phyloP scores from a whole-genome alignment of 2,113 vertebrate genomes.

The Sardina pilchardus region DNA sequence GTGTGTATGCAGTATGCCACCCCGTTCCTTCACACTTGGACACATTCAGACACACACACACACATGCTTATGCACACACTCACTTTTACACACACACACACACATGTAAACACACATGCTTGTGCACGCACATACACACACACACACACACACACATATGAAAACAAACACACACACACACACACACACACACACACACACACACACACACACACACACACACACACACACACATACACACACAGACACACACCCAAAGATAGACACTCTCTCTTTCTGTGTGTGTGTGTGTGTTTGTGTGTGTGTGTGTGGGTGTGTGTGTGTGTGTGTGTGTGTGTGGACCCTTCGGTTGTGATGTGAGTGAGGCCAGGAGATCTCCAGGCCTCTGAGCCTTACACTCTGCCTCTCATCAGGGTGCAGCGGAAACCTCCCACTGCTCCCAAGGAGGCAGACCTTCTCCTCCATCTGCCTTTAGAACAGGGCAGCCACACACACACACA shows the following conservation, averaged over 20 bases:
- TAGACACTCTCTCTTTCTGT: not conserved
- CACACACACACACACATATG: not conserved
- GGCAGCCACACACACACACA: not conserved
- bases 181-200: not conserved
- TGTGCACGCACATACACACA: not conserved
- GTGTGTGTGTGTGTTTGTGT: not conserved
- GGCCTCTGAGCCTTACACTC: not conserved
- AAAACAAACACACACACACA: not conserved
- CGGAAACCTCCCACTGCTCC: not conserved
- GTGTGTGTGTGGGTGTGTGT: too few relatives aligned
- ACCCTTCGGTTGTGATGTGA: not conserved
- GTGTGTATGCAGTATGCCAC: not conserved
- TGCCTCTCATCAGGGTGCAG: not conserved
- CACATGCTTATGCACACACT: not conserved
- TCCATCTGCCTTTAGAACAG: slow-evolving; percentile 11
- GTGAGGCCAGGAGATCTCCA: not conserved
- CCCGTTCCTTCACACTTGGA: not conserved
- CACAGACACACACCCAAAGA: not conserved
- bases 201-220: not conserved
- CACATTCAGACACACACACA: slow-evolving; percentile 11
- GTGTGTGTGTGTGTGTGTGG: not conserved
- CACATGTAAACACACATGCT: too few relatives aligned
- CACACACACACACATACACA: not conserved
- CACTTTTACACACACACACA: not conserved
- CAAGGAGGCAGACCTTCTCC: not conserved